These are phyloP conservation scores for Ceratoteleas bidentatus DNA, from an alignment of 1,140 invertebrate species.

Conservation along the genomic window DNA sequence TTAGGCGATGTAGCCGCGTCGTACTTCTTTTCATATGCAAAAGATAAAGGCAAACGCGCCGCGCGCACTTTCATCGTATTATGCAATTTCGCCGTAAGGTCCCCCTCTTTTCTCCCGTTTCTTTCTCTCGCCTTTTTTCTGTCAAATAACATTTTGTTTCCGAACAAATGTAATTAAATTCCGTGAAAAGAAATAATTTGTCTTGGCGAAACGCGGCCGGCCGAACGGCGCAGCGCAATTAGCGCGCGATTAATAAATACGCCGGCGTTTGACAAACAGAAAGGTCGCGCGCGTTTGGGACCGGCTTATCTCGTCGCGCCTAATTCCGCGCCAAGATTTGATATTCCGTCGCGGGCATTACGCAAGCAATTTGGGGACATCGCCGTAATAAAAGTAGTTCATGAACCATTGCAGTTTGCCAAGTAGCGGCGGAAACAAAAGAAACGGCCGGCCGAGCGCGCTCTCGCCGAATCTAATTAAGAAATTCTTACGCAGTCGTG, in stretches of 20 bases:
- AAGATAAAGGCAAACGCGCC: slow-evolving; percentile 64
- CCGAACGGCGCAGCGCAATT: slow-evolving; percentile 49
- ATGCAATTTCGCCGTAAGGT: slow-evolving; percentile 56
- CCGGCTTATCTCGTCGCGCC: slow-evolving; percentile 50
- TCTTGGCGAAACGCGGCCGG: slow-evolving; percentile 37
- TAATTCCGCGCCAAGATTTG: slow-evolving; percentile 57
- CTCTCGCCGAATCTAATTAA: slow-evolving; percentile 65
- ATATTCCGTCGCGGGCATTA: slow-evolving; percentile 55
- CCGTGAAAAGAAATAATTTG: slow-evolving; percentile 64
- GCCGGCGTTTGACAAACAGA: slow-evolving; percentile 47
- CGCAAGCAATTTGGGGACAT: slow-evolving; percentile 57
- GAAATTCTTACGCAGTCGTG: slow-evolving; percentile 67
- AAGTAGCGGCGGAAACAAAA: slow-evolving; percentile 62
- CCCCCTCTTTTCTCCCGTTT: neutral
- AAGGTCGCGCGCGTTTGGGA: slow-evolving; percentile 35
- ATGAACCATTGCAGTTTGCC: slow-evolving; percentile 60
- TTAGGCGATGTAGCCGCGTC: slow-evolving; percentile 63
- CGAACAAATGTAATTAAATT: slow-evolving; percentile 65
- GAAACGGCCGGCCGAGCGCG: slow-evolving; percentile 43
- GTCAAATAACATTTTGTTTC: slow-evolving; percentile 64
- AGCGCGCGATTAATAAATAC: slow-evolving; percentile 54
- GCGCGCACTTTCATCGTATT: slow-evolving; percentile 49
- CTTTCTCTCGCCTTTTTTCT: slow-evolving; percentile 30
- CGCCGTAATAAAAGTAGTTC: slow-evolving; percentile 63
- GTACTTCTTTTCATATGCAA: slow-evolving; percentile 63